Percentiles rank a stretch among this genome's conserved stretches.
phyloP scores from a whole-genome alignment of 2,888 invertebrate genomes.

The Agrotis exclamationis region DNA sequence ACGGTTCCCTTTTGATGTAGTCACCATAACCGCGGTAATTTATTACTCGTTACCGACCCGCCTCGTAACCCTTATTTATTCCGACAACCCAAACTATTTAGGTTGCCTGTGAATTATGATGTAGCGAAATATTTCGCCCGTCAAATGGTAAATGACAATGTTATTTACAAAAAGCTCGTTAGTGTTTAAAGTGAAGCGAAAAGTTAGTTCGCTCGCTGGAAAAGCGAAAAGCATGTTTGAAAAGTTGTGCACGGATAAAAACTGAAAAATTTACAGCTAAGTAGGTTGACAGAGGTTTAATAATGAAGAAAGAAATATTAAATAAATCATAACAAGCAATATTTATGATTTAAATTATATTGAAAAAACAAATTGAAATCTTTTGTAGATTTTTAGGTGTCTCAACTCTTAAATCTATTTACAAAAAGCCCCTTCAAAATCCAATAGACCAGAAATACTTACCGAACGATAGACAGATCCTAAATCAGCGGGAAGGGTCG shows the following conservation, averaged over 20 bases:
- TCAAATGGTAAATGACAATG: constrained; percentile 47
- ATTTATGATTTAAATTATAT: no score
- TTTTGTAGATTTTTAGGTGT: not conserved
- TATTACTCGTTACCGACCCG: constrained; percentile 72
- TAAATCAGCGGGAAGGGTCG: constrained; percentile 63
- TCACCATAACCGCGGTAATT: constrained; percentile 74
- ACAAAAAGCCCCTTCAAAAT: constrained; percentile 20
- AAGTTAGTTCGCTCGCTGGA: constrained; percentile 17
- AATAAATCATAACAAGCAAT: no score
- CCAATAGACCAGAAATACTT: constrained; percentile 53
- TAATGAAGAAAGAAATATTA: not conserved
- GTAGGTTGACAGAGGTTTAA: not conserved
- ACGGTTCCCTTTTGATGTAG: constrained; percentile 76
- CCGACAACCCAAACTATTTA: constrained; percentile 70
- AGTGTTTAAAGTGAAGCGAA: constrained; percentile 22
- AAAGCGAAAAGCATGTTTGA: constrained; percentile 9
- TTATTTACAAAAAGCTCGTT: constrained; percentile 41
- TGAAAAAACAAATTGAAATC: not conserved
- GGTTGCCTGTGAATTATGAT: constrained; percentile 68
- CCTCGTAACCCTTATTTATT: constrained; percentile 68
- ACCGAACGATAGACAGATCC: constrained; percentile 59
- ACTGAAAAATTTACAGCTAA: not conserved
- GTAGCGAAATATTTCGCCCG: constrained; percentile 46
- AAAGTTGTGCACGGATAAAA: not conserved
- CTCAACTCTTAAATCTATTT: not conserved